Percentiles rank a stretch among this genome's conserved stretches.
Evolutionary conservation across 2,888 invertebrate genomes (phyloP).

Genomic region (Morinoia aosen): DNA sequence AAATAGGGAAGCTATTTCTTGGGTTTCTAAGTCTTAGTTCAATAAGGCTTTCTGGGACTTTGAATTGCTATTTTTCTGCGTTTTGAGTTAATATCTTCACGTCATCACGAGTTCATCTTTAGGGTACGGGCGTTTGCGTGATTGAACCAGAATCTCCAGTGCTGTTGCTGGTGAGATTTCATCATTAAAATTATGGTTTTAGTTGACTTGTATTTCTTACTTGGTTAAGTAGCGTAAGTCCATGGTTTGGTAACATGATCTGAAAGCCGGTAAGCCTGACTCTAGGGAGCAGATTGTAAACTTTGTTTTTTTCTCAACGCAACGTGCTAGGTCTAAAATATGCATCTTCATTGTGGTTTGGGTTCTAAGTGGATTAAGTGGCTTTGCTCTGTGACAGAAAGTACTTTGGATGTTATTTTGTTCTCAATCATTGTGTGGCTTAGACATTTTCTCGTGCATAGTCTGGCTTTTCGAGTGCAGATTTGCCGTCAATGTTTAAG

Average conservation of each 20-base stretch:
- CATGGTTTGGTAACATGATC: background rate
- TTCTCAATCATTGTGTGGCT: background rate
- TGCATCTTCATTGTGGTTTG: background rate
- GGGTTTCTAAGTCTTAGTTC: background rate
- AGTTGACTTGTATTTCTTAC: background rate
- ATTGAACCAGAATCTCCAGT: background rate
- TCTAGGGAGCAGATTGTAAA: background rate
- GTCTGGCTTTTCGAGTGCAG: background rate
- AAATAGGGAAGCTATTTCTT: background rate
- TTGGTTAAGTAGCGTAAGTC: background rate
- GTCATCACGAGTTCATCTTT: background rate
- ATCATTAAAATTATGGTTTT: background rate
- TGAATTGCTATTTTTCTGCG: background rate
- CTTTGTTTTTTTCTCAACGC: background rate
- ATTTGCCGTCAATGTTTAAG: background rate
- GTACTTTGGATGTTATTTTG: background rate
- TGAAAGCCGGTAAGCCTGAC: background rate
- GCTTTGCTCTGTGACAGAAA: background rate
- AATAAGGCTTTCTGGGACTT: background rate
- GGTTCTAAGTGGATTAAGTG: background rate
- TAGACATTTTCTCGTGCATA: background rate
- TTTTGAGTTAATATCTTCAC: background rate
- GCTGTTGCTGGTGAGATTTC: background rate
- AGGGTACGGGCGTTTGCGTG: background rate
- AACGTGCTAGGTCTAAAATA: background rate